Evolutionary conservation across 1,140 invertebrate genomes (phyloP).

Genomic region (Zaprionus taronus): DNA sequence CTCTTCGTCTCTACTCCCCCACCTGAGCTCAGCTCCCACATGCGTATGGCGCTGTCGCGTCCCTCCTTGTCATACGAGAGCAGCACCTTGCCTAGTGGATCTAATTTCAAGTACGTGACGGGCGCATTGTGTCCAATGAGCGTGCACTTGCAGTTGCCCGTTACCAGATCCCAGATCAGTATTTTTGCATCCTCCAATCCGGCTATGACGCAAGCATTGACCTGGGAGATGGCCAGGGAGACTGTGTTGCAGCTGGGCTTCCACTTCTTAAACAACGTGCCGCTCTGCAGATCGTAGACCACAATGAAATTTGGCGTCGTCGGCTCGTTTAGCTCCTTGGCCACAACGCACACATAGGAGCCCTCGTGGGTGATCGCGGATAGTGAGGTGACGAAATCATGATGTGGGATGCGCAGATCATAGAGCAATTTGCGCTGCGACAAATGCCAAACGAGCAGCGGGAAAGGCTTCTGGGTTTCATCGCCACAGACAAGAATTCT

Average conservation of each 20-base stretch:
- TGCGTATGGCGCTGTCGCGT: conserved; percentile 89
- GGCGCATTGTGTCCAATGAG: conserved; percentile 91
- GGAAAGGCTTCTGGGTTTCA: conserved; percentile 96
- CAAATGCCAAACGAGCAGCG: conserved; percentile 94
- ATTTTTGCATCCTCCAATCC: conserved; percentile 92
- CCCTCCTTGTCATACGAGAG: conserved; percentile 90
- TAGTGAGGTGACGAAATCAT: conserved; percentile 93
- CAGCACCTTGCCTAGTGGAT: conserved; percentile 88
- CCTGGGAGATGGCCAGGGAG: conserved; percentile 92
- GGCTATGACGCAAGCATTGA: conserved; percentile 92
- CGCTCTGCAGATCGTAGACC: conserved; percentile 95
- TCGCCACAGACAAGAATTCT: conserved; percentile 94
- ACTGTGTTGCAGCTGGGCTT: conserved; percentile 92
- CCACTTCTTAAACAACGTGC: conserved; percentile 96
- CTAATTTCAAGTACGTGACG: conserved; percentile 89
- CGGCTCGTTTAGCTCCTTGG: conserved; percentile 92
- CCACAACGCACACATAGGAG: conserved; percentile 88
- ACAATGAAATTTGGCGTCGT: conserved; percentile 93
- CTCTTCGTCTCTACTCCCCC: conserved; percentile 8
- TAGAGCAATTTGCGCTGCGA: conserved; percentile 93
- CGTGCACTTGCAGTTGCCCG: conserved; percentile 87
- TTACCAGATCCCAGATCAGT: conserved; percentile 94
- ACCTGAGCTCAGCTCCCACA: conserved; percentile 93
- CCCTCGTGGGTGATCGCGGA: conserved; percentile 94
- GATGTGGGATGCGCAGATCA: conserved; percentile 93